Conservation (phyloP, 2,797 vertebrate species). For the Eulemur albifrons region DNA sequence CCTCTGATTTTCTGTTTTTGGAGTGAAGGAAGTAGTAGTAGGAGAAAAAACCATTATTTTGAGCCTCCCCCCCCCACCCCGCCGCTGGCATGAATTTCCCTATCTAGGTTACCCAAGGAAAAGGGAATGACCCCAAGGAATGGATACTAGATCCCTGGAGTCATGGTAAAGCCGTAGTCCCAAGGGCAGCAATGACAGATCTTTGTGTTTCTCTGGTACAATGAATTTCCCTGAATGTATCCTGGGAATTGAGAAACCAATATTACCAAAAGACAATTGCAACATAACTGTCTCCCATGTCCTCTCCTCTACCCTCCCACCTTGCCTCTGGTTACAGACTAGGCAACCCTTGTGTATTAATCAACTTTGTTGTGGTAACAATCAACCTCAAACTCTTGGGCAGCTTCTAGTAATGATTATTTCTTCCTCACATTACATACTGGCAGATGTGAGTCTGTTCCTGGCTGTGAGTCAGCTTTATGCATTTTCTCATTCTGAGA, state of each 20-base stretch:
- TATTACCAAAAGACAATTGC: neutral
- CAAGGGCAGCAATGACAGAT: neutral
- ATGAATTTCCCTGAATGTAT: neutral
- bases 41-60: neutral
- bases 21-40: neutral
- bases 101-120: neutral
- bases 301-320: neutral
- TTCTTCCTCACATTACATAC: neutral
- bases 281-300: neutral
- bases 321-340: neutral
- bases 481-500: constrained; percentile 4
- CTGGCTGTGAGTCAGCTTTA: neutral
- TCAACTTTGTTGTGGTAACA: neutral
- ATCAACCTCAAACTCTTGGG: neutral
- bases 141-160: neutral
- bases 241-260: neutral
- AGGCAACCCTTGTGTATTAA: neutral
- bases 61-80: neutral
- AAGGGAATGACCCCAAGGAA: neutral
- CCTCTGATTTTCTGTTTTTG: neutral
- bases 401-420: neutral
- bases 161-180: neutral
- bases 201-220: neutral
- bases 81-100: neutral
- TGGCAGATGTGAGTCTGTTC: neutral